phyloP scores from a whole-genome alignment of 2,113 vertebrate species.

The Pristiophorus japonicus region DNA sequence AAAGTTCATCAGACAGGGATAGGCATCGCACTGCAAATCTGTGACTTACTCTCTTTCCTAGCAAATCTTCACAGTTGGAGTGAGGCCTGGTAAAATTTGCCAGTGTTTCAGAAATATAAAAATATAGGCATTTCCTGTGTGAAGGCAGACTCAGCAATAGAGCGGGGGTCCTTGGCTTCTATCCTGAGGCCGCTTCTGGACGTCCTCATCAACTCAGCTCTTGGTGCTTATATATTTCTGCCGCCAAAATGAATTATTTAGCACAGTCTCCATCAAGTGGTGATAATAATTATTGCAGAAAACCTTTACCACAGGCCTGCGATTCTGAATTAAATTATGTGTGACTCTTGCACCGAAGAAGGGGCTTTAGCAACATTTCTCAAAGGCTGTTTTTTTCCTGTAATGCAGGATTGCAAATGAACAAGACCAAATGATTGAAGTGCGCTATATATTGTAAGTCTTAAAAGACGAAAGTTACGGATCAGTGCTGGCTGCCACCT shows the following conservation, averaged over 20 bases:
- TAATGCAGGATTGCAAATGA: neutral
- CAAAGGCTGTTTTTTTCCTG: neutral
- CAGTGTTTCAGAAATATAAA: neutral
- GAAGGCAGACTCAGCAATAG: neutral
- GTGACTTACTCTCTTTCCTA: too few relatives aligned
- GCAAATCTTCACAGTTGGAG: neutral
- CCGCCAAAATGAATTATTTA: neutral
- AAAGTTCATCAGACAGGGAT: too few relatives aligned
- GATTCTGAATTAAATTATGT: neutral
- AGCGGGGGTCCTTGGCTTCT: neutral
- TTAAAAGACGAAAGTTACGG: neutral
- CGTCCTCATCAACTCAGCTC: neutral
- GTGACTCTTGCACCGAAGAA: neutral
- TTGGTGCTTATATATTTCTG: neutral
- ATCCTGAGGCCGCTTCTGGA: neutral
- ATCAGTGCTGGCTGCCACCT: neutral
- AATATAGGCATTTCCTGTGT: neutral
- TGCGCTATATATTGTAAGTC: neutral
- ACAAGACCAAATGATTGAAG: neutral
- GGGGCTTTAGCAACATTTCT: neutral
- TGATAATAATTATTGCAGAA: neutral
- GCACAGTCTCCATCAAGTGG: constrained; percentile 24
- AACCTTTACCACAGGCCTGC: neutral
- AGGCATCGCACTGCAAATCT: too few relatives aligned
- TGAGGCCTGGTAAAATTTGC: neutral